These are phyloP conservation scores for Papilio aristodemus DNA, from an alignment of 1,140 invertebrate species.

Conservation along the genomic window DNA sequence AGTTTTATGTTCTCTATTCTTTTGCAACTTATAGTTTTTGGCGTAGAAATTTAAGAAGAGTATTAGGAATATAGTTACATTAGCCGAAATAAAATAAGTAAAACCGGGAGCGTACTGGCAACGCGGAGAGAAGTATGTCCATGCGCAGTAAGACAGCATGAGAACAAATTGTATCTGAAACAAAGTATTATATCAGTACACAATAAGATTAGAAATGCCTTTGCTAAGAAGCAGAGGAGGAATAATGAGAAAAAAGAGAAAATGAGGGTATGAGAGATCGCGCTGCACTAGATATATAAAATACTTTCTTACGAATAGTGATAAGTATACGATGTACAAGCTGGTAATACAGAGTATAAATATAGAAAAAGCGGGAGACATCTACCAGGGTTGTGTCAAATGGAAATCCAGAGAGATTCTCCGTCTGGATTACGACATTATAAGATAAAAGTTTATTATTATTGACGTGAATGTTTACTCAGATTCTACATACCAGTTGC, in stretches of 20 bases:
- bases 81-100: slow-evolving; percentile 84
- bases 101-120: slow-evolving; percentile 87
- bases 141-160: slow-evolving; percentile 85
- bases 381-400: no score
- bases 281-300: no score
- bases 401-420: no score
- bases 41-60: slow-evolving; percentile 94
- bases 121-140: slow-evolving; percentile 85
- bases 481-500: slow-evolving; percentile 84
- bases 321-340: no score
- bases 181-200: slow-evolving; percentile 31
- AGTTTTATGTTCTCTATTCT: slow-evolving; percentile 50
- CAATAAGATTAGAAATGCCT: slow-evolving; percentile 1
- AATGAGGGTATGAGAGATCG: no score
- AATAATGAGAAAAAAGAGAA: no score
- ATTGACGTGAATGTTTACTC: slow-evolving; percentile 4
- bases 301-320: no score
- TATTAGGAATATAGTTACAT: slow-evolving; percentile 88
- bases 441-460: no score
- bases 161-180: slow-evolving; percentile 88
- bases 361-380: no score
- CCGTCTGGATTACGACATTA: no score
- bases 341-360: no score
- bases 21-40: slow-evolving; percentile 85
- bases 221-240: no score